Evolutionary conservation across 2,888 invertebrate genomes (phyloP).

Genomic region (Macrophya annulata): DNA sequence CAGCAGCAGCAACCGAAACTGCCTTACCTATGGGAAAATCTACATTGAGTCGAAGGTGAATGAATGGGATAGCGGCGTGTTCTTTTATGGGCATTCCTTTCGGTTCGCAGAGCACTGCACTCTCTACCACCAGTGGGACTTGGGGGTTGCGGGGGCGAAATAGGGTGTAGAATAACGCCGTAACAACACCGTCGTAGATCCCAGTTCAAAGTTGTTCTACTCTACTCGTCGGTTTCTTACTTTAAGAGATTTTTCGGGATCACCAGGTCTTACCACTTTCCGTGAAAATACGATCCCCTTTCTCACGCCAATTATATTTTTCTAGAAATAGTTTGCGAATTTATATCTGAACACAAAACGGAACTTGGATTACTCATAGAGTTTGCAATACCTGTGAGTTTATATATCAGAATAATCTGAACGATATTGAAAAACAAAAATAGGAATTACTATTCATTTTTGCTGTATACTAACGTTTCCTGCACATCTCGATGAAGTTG

Average conservation of each 20-base stretch:
- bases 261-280: constrained; percentile 7
- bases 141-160: constrained; percentile 54
- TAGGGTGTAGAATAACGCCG: constrained; percentile 35
- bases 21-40: constrained; percentile 73
- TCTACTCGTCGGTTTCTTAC: constrained; percentile 12
- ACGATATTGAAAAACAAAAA: neutral
- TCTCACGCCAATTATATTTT: constrained; percentile 47
- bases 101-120: constrained; percentile 60
- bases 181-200: constrained; percentile 35
- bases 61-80: constrained; percentile 75
- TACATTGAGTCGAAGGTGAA: constrained; percentile 72
- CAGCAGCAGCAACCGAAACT: constrained; percentile 25
- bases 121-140: constrained; percentile 44
- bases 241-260: neutral
- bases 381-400: too few relatives aligned
- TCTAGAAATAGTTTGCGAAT: constrained; percentile 10
- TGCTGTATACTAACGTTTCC: neutral
- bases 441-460: neutral
- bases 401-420: neutral
- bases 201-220: neutral
- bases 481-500: too few relatives aligned
- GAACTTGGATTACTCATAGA: neutral
- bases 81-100: constrained; percentile 77
- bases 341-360: neutral
- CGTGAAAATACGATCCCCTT: constrained; percentile 29